Evolutionary conservation across 2,888 invertebrate species (phyloP).

Genomic region (Cerastoderma edule): DNA sequence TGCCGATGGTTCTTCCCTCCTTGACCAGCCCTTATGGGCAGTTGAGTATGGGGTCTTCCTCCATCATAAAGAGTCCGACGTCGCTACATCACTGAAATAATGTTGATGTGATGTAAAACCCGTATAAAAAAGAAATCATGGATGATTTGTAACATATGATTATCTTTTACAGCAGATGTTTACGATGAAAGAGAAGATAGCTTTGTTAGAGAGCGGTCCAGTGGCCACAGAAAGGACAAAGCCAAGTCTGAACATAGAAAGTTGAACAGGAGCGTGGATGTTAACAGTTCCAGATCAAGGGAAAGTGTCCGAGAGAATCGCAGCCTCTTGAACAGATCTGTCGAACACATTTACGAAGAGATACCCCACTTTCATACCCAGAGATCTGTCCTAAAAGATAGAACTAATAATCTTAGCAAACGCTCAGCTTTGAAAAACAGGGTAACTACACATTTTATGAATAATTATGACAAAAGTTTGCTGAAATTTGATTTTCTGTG

Average conservation of each 20-base stretch:
- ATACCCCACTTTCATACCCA: background rate
- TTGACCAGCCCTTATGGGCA: too few relatives aligned
- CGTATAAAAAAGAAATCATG: too few relatives aligned
- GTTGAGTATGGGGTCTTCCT: too few relatives aligned
- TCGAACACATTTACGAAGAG: slow-evolving; percentile 18
- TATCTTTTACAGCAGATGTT: slow-evolving; percentile 5
- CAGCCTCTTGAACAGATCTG: slow-evolving; percentile 4
- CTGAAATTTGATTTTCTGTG: too few relatives aligned
- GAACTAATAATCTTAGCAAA: slow-evolving; percentile 12
- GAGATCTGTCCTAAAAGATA: slow-evolving; percentile 13
- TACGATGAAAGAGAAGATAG: background rate
- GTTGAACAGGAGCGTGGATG: background rate
- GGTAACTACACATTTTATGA: background rate
- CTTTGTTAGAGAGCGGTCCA: background rate
- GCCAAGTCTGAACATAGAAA: background rate
- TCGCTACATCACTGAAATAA: too few relatives aligned
- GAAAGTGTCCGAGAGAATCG: background rate
- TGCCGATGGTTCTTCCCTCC: too few relatives aligned
- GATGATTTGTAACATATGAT: too few relatives aligned
- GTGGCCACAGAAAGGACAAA: background rate
- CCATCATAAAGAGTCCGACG: too few relatives aligned
- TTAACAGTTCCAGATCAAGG: background rate
- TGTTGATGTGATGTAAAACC: too few relatives aligned
- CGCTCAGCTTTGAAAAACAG: background rate
- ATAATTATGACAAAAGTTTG: background rate